phyloP scores from a whole-genome alignment of 2,888 invertebrate genomes.

The Caenorhabditis imperialis region DNA sequence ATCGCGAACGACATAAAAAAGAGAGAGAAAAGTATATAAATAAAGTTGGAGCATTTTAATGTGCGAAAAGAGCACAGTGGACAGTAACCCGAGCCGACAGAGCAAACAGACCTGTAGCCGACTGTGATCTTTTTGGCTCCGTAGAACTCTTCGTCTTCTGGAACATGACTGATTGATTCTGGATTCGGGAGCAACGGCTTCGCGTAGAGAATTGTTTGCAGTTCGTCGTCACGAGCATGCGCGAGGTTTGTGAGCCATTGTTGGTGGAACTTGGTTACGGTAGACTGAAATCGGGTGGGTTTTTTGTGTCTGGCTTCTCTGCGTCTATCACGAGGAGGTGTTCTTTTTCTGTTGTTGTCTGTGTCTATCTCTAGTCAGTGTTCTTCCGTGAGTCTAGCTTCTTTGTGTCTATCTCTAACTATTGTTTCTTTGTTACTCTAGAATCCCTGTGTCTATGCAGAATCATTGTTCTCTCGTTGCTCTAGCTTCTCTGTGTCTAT shows the following conservation, averaged over 20 bases:
- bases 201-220: slow-evolving; percentile 70
- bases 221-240: slow-evolving; percentile 65
- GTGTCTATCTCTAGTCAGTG: too few species aligned
- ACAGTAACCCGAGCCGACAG: too few species aligned
- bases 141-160: slow-evolving; percentile 37
- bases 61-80: not conserved
- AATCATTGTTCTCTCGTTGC: too few species aligned
- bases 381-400: too few species aligned
- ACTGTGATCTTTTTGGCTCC: slow-evolving; percentile 46
- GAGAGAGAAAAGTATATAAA: not conserved
- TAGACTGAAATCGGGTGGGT: slow-evolving; percentile 29
- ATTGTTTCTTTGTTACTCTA: too few species aligned
- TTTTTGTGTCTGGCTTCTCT: too few species aligned
- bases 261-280: slow-evolving; percentile 43
- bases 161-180: slow-evolving; percentile 25
- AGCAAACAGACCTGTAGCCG: slow-evolving; percentile 42
- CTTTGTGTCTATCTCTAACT: too few species aligned
- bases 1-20: slow-evolving; percentile 1
- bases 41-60: not conserved
- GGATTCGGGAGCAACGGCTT: slow-evolving; percentile 66
- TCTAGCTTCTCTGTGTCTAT: too few species aligned
- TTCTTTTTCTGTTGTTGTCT: too few species aligned
- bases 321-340: too few species aligned
- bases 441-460: too few species aligned
- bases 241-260: slow-evolving; percentile 62